Evolutionary conservation across 2,888 invertebrate species (phyloP).

Genomic region (Eucera pruinosa): DNA sequence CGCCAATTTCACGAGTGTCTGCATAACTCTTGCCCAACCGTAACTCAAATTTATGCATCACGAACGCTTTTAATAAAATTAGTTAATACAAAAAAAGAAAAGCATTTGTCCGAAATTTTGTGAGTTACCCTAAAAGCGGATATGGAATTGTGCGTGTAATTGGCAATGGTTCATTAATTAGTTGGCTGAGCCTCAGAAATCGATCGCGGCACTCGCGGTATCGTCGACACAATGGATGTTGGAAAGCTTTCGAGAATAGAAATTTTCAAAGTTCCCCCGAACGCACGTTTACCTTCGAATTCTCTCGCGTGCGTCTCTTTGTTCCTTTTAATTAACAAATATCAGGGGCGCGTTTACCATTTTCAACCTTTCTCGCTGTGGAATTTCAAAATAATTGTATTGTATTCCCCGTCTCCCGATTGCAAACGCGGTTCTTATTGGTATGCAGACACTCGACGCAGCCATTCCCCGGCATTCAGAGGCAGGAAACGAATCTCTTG

Average conservation of each 20-base stretch:
- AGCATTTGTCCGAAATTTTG: neutral
- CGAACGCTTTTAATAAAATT: too few relatives aligned
- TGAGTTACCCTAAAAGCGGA: neutral
- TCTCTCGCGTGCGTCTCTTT: too few relatives aligned
- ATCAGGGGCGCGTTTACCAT: too few relatives aligned
- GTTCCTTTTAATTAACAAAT: neutral
- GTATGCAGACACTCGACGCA: constrained; percentile 27
- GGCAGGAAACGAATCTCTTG: constrained; percentile 26
- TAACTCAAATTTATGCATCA: too few relatives aligned
- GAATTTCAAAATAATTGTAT: constrained; percentile 27
- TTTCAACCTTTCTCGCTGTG: too few relatives aligned
- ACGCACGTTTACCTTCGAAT: too few relatives aligned
- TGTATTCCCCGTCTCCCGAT: neutral
- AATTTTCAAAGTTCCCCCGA: too few relatives aligned
- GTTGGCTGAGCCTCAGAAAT: neutral
- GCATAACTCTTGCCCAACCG: too few relatives aligned
- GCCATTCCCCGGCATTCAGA: constrained; percentile 29
- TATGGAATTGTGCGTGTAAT: neutral
- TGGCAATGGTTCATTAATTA: constrained; percentile 12
- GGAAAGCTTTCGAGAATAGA: too few relatives aligned
- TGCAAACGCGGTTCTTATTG: constrained; percentile 19
- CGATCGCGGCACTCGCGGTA: neutral
- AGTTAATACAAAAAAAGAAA: too few relatives aligned
- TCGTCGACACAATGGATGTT: neutral
- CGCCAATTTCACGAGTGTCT: too few relatives aligned